Conservation (phyloP, 37 sponge, comb jelly and placozoan genomes). For the Lycopodina hypogea region DNA sequence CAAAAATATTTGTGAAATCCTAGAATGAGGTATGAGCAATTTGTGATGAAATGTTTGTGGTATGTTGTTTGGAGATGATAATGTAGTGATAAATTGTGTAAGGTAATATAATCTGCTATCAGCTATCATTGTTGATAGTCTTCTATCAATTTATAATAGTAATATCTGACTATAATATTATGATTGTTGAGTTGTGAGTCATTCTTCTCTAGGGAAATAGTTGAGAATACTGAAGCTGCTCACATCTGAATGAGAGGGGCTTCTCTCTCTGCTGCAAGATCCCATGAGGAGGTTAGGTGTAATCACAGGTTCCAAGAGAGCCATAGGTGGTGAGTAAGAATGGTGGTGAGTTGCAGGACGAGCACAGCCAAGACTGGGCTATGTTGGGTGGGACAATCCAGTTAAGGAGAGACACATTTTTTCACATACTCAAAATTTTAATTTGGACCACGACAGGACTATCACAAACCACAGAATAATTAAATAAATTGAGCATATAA, state of each 20-base stretch:
- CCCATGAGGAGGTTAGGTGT: not conserved
- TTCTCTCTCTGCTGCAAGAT: not conserved
- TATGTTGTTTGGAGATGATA: not conserved
- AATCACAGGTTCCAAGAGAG: not conserved
- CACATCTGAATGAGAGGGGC: slow-evolving; percentile 6
- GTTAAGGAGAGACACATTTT: not conserved
- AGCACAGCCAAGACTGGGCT: not conserved
- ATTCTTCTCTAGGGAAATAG: slow-evolving; percentile 59
- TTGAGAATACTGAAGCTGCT: slow-evolving; percentile 35
- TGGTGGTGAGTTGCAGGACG: not conserved
- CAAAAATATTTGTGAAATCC: too few species aligned
- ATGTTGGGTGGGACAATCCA: slow-evolving; percentile 2
- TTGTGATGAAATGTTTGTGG: too few species aligned
- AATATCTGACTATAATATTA: too few species aligned
- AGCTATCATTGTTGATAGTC: too few species aligned
- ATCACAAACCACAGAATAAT: too few species aligned
- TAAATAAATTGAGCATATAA: too few species aligned
- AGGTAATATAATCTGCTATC: too few species aligned
- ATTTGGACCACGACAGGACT: too few species aligned
- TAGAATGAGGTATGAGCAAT: too few species aligned
- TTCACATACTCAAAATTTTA: too few species aligned
- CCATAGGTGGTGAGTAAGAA: not conserved
- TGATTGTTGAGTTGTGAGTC: not conserved
- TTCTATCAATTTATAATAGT: too few species aligned
- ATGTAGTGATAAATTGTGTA: not conserved